Conservation (phyloP, 2,113 vertebrate genomes). For the Podarcis raffonei region DNA sequence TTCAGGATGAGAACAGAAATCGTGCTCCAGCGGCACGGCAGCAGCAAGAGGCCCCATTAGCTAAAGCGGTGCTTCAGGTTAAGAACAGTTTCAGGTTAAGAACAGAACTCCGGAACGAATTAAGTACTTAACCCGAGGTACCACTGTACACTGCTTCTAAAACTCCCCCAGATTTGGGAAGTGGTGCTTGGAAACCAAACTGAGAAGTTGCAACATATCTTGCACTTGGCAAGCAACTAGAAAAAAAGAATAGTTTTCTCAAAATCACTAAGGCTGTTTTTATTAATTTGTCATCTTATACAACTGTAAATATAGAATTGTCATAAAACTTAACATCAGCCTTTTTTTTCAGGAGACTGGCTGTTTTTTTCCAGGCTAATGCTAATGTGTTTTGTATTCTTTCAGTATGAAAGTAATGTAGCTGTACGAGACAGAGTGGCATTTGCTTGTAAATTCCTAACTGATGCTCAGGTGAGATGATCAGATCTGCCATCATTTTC, state of each 20-base stretch:
- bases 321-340: not conserved
- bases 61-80: no score
- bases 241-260: not conserved
- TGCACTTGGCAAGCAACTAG: not conserved
- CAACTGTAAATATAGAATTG: not conserved
- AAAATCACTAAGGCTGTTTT: not conserved
- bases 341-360: not conserved
- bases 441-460: conserved; percentile 97
- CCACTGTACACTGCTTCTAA: not conserved
- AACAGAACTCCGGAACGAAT: no score
- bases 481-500: not conserved
- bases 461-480: conserved; percentile 86
- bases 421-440: conserved; percentile 95
- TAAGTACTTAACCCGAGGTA: no score
- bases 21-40: no score
- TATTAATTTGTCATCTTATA: not conserved
- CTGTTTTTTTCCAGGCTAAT: not conserved
- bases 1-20: no score
- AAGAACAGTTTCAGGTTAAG: no score
- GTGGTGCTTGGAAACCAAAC: not conserved
- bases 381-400: conserved; percentile 19
- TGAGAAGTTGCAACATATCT: not conserved
- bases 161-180: not conserved
- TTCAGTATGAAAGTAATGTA: conserved; percentile 90
- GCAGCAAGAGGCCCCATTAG: no score